A percentile compares a stretch with the other conserved stretches of the same genome.
phyloP scores from a whole-genome alignment of 2,797 vertebrate species.

The Coregonus suidteri region DNA sequence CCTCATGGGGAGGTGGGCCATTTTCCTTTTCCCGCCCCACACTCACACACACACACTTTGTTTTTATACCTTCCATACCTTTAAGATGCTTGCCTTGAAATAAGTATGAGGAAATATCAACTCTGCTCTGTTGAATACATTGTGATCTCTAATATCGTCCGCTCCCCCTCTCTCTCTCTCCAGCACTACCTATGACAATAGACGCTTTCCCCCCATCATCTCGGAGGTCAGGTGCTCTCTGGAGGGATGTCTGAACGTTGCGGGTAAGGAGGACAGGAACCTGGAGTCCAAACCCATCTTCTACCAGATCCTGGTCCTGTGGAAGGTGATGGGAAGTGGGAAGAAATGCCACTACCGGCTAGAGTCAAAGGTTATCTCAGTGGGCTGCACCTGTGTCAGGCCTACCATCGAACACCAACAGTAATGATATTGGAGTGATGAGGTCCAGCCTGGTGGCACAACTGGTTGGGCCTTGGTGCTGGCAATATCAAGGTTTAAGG shows the following conservation, averaged over 20 bases:
- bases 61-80: not conserved
- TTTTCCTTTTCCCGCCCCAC: too few species aligned
- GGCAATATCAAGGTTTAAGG: not conserved
- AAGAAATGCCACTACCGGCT: conserved; percentile 60
- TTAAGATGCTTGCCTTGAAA: not conserved
- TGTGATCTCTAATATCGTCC: not conserved
- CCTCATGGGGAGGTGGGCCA: too few species aligned
- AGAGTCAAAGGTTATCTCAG: conserved; percentile 64
- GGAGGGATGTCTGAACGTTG: conserved; percentile 61
- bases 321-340: conserved; percentile 40
- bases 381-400: conserved; percentile 80
- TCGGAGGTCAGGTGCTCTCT: conserved; percentile 66
- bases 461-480: not conserved
- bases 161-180: conserved; percentile 11
- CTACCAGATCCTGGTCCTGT: conserved; percentile 70
- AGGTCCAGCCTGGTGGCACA: not conserved
- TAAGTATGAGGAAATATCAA: not conserved
- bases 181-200: conserved; percentile 54
- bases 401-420: conserved; percentile 48
- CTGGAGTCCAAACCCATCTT: conserved; percentile 71
- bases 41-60: too few species aligned
- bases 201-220: conserved; percentile 49
- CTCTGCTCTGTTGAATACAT: not conserved
- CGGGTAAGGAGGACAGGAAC: conserved; percentile 55
- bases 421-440: not conserved